A percentile compares a stretch with the other conserved stretches of the same genome.
Evolutionary conservation across 2,888 invertebrate genomes (phyloP).

Genomic region (Trichacis sp.): DNA sequence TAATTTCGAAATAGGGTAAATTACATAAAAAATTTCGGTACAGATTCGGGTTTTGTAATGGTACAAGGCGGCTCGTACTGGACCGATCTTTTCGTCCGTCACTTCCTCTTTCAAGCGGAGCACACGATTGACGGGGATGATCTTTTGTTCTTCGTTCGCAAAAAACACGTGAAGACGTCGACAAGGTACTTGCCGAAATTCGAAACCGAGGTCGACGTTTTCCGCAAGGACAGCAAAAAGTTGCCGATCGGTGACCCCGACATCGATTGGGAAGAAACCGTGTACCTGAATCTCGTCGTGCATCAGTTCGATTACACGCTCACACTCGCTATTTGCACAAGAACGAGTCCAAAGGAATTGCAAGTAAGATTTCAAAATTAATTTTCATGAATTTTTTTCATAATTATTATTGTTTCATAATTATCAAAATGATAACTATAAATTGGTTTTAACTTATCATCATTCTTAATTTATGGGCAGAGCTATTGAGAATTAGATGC

Average conservation of each 20-base stretch:
- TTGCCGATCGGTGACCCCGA: conserved; percentile 95
- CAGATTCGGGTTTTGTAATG: conserved; percentile 92
- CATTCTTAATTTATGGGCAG: too few species aligned
- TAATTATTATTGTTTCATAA: too few species aligned
- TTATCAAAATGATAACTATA: too few species aligned
- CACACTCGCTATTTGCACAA: conserved; percentile 96
- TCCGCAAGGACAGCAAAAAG: conserved; percentile 96
- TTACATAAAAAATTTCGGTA: too few species aligned
- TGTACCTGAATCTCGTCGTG: conserved; percentile 96
- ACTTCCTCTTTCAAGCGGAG: conserved; percentile 92
- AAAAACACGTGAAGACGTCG: conserved; percentile 89
- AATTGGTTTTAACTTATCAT: too few species aligned
- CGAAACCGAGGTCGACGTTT: conserved; percentile 97
- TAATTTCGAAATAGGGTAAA: too few species aligned
- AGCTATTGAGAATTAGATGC: too few species aligned
- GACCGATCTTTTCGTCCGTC: conserved; percentile 94
- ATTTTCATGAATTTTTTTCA: too few species aligned
- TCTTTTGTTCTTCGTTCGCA: conserved; percentile 94
- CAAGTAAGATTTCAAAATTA: conserved; percentile 81
- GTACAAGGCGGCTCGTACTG: conserved; percentile 94
- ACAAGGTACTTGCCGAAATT: conserved; percentile 90
- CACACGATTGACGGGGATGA: conserved; percentile 93
- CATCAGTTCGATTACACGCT: conserved; percentile 99
- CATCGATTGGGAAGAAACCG: conserved; percentile 99
- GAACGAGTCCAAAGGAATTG: conserved; percentile 96